Evolutionary conservation across 2,888 invertebrate genomes (phyloP).

Genomic region (Meiosimyza decipiens): DNA sequence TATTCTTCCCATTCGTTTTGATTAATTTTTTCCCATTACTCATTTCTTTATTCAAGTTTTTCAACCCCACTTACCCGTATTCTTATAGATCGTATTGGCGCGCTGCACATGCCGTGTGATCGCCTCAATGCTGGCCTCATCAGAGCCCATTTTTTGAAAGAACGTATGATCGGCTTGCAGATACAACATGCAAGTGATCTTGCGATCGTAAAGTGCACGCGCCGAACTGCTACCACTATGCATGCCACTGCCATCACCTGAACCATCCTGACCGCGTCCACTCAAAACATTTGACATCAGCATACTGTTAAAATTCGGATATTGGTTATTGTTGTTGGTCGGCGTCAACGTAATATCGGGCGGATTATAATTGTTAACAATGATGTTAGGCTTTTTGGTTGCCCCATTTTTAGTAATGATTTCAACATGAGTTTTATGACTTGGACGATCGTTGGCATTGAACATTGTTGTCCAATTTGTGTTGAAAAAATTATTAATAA

Average conservation of each 20-base stretch:
- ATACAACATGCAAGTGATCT: conserved; percentile 94
- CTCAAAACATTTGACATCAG: conserved; percentile 60
- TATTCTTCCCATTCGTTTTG: not conserved
- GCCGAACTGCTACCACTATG: conserved; percentile 50
- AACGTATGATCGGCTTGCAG: conserved; percentile 97
- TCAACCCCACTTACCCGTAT: conserved; percentile 74
- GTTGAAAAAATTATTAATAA: conserved; percentile 60
- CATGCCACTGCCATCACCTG: conserved; percentile 14
- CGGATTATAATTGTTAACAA: conserved; percentile 71
- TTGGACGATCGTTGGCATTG: conserved; percentile 67
- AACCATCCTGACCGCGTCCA: conserved; percentile 49
- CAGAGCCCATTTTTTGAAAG: conserved; percentile 92
- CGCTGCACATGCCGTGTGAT: conserved; percentile 95
- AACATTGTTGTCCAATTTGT: conserved; percentile 60
- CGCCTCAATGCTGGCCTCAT: conserved; percentile 94
- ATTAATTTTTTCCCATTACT: no score
- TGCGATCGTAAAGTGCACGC: conserved; percentile 73
- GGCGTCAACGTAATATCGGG: conserved; percentile 64
- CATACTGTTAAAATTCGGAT: conserved; percentile 63
- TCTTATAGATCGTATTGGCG: conserved; percentile 88
- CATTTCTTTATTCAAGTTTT: not conserved
- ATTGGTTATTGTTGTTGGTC: conserved; percentile 44
- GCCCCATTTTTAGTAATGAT: conserved; percentile 76
- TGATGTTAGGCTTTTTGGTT: conserved; percentile 73
- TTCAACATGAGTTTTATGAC: conserved; percentile 76